Conservation (phyloP, 2,113 vertebrate genomes). For the Hydrolagus affinis region DNA sequence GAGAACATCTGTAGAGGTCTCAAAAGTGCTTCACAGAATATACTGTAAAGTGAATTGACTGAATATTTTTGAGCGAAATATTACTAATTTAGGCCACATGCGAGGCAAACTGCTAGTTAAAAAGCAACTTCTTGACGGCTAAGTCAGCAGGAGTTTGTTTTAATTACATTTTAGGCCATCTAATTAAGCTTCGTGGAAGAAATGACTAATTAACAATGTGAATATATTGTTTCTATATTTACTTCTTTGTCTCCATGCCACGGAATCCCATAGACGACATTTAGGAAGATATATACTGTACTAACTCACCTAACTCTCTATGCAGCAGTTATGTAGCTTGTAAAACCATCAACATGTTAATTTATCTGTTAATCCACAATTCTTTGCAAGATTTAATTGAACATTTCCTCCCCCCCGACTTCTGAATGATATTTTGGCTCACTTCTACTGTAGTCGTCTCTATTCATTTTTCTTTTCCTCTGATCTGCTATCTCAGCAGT, state of each 20-base stretch:
- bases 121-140: background rate
- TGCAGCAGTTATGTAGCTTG: background rate
- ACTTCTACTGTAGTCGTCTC: too few relatives aligned
- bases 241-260: background rate
- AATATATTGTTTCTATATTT: background rate
- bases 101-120: background rate
- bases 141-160: background rate
- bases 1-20: too few relatives aligned
- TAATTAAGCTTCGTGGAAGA: background rate
- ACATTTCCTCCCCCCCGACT: too few relatives aligned
- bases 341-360: background rate
- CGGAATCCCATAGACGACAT: background rate
- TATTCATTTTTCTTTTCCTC: too few relatives aligned
- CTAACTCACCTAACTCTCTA: background rate
- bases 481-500: too few relatives aligned
- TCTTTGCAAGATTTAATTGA: too few relatives aligned
- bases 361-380: background rate
- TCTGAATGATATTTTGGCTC: too few relatives aligned
- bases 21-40: too few relatives aligned
- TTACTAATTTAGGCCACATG: background rate
- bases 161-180: background rate
- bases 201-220: background rate
- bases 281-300: background rate
- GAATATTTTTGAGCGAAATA: too few relatives aligned
- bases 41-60: too few relatives aligned